Percentiles rank a stretch among this genome's conserved stretches.
These are phyloP conservation scores for Phoxinus dragarum DNA, from an alignment of 2,797 vertebrate species.

Conservation along the genomic window DNA sequence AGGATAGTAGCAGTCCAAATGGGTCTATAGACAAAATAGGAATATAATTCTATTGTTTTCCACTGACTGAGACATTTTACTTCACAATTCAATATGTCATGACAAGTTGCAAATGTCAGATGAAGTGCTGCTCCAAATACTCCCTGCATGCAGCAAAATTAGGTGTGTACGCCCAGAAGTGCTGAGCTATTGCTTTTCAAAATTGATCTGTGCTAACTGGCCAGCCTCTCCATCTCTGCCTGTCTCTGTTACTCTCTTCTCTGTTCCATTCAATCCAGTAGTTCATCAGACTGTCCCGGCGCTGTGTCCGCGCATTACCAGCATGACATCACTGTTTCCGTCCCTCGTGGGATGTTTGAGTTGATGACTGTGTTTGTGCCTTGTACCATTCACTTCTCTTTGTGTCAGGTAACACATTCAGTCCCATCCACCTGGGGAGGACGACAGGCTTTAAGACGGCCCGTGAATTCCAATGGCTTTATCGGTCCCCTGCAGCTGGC, in stretches of 20 bases:
- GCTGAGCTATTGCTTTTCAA: conserved; percentile 36
- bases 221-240: conserved; percentile 19
- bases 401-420: conserved; percentile 62
- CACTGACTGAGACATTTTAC: conserved; percentile 43
- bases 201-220: conserved; percentile 44
- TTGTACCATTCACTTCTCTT: conserved; percentile 47
- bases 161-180: conserved; percentile 30
- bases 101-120: conserved; percentile 43
- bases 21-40: background rate
- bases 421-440: conserved; percentile 64
- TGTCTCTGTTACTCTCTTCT: conserved; percentile 26
- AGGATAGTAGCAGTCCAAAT: background rate
- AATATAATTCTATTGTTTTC: conserved; percentile 30
- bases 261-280: conserved; percentile 42
- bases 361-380: conserved; percentile 23
- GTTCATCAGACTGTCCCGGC: background rate
- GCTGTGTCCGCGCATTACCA: background rate
- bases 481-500: conserved; percentile 75
- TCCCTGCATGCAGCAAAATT: conserved; percentile 6
- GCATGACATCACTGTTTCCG: conserved; percentile 24
- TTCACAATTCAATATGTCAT: conserved; percentile 27
- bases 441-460: conserved; percentile 64
- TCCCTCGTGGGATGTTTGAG: conserved; percentile 26
- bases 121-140: conserved; percentile 18
- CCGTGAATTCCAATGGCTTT: conserved; percentile 76